These are phyloP conservation scores for Ceyx margarethae DNA, from an alignment of 2,113 vertebrate genomes.

Conservation along the genomic window DNA sequence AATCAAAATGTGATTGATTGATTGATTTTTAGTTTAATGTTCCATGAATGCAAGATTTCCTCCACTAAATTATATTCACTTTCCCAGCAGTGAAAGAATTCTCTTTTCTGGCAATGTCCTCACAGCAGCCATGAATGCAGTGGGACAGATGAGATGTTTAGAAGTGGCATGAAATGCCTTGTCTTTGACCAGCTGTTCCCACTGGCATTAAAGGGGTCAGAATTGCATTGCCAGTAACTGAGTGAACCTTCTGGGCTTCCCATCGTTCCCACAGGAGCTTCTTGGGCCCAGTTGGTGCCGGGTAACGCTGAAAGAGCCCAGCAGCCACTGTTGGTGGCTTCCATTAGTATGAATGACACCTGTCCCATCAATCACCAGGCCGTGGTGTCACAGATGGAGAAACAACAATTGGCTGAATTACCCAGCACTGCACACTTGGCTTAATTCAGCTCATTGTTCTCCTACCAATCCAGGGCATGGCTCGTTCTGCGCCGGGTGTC, in stretches of 20 bases:
- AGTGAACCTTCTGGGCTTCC: neutral
- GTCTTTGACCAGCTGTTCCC: conserved; percentile 12
- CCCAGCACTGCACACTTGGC: conserved; percentile 66
- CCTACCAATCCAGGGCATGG: conserved; percentile 59
- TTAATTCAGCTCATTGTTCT: conserved; percentile 75
- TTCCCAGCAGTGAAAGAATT: neutral
- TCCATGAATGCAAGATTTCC: neutral
- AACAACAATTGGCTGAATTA: conserved; percentile 81
- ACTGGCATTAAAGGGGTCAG: neutral
- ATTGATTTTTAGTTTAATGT: neutral
- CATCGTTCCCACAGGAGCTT: neutral
- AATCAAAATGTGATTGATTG: neutral
- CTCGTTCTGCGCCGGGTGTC: conserved; percentile 53
- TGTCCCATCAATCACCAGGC: conserved; percentile 84
- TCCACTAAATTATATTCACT: neutral
- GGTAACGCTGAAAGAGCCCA: neutral
- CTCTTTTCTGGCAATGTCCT: neutral
- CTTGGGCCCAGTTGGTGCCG: conserved; percentile 7
- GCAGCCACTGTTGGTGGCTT: conserved; percentile 60
- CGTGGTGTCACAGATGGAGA: conserved; percentile 85
- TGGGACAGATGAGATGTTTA: neutral
- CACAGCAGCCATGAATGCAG: neutral
- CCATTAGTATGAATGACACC: conserved; percentile 84
- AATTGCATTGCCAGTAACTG: neutral
- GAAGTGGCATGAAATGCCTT: conserved; percentile 28